These are phyloP conservation scores for Cherax destructor DNA, from an alignment of 1,140 invertebrate genomes.

Conservation along the genomic window DNA sequence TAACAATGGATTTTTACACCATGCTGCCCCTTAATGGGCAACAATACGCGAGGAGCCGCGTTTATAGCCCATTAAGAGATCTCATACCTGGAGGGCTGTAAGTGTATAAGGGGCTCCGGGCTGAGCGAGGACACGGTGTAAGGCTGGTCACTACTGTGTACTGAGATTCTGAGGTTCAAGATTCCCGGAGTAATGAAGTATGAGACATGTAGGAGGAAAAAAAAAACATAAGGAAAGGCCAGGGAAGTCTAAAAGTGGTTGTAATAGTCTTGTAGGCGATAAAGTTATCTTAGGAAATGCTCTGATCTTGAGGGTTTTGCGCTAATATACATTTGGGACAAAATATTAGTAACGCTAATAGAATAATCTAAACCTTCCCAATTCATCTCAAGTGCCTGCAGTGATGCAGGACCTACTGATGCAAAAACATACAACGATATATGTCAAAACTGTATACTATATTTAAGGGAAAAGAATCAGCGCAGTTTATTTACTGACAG, in stretches of 20 bases:
- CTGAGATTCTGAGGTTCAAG: background rate
- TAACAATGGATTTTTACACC: slow-evolving; percentile 45
- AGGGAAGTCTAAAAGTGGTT: background rate
- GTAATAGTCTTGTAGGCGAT: background rate
- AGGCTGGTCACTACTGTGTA: slow-evolving; percentile 11
- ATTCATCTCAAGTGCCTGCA: too few species aligned
- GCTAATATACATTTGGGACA: too few species aligned
- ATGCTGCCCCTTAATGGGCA: background rate
- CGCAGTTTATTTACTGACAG: too few species aligned
- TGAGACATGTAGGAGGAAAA: slow-evolving; percentile 3
- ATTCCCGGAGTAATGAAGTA: slow-evolving; percentile 21
- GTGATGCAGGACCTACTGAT: too few species aligned
- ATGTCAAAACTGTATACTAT: too few species aligned
- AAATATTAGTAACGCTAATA: too few species aligned
- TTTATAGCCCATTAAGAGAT: slow-evolving; percentile 9
- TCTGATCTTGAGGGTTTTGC: too few species aligned
- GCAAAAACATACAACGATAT: too few species aligned
- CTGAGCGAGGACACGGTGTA: background rate
- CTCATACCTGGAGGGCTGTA: background rate
- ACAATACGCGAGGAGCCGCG: background rate
- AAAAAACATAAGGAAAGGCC: background rate
- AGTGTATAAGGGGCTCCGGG: background rate
- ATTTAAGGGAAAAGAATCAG: too few species aligned
- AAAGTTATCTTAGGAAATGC: background rate
- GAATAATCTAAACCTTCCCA: too few species aligned